A percentile compares a stretch with the other conserved stretches of the same genome.
phyloP scores from a whole-genome alignment of 92 coral and sea anemone genomes.

The Zoanthus sociatus region DNA sequence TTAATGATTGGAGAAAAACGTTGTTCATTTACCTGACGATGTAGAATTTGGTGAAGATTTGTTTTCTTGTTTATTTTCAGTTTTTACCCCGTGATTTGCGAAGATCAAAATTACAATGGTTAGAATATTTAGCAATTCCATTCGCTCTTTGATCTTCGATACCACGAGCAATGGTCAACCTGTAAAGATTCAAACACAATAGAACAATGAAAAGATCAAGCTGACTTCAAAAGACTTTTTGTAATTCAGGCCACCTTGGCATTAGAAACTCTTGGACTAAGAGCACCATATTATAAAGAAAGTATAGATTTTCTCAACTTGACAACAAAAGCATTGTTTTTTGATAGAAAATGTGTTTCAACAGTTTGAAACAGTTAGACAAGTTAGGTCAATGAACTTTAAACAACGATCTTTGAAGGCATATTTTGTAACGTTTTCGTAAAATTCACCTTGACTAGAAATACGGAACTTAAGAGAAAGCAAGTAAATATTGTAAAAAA shows the following conservation, averaged over 20 bases:
- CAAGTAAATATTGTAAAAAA: no score
- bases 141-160: constrained; percentile 33
- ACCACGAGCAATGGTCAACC: constrained; percentile 48
- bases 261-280: neutral
- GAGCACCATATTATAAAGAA: neutral
- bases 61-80: constrained; percentile 1
- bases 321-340: neutral
- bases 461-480: no score
- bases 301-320: neutral
- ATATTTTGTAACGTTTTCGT: no score
- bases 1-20: neutral
- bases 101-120: constrained; percentile 32
- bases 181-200: neutral
- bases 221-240: constrained; percentile 1
- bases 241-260: neutral
- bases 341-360: neutral
- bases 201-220: constrained; percentile 46
- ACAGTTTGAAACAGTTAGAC: neutral
- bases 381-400: neutral
- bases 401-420: neutral
- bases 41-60: constrained; percentile 16
- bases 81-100: constrained; percentile 38
- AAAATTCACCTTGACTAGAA: no score
- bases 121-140: constrained; percentile 27
- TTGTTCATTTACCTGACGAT: constrained; percentile 10